Evolutionary conservation across 2,888 invertebrate species (phyloP).

Genomic region (Drosophila borealis): DNA sequence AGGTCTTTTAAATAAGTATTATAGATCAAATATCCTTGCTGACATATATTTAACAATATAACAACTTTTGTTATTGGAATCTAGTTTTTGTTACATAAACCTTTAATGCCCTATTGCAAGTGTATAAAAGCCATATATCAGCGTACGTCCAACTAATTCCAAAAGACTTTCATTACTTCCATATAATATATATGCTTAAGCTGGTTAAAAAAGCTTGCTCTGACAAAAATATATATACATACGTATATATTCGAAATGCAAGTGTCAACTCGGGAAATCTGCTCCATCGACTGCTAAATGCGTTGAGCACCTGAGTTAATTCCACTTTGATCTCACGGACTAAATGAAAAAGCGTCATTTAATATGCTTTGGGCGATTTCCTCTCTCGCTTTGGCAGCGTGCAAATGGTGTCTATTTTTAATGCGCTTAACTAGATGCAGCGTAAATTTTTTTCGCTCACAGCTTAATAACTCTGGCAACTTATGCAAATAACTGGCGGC

Average conservation of each 20-base stretch:
- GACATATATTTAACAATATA: too few species aligned
- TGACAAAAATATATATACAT: neutral
- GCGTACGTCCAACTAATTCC: neutral
- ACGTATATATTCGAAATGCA: conserved; percentile 4
- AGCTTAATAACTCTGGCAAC: conserved; percentile 75
- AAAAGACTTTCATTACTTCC: neutral
- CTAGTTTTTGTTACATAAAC: too few species aligned
- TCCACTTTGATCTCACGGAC: conserved; percentile 20
- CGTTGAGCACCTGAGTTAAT: conserved; percentile 25
- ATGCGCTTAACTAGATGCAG: conserved; percentile 76
- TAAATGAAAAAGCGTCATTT: conserved; percentile 6
- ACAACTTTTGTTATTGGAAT: too few species aligned
- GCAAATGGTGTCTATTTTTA: conserved; percentile 49
- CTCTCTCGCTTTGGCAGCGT: too few species aligned
- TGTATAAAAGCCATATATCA: neutral
- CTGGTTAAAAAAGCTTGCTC: neutral
- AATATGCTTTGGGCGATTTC: conserved; percentile 2
- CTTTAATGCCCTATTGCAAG: too few species aligned
- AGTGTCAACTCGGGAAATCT: conserved; percentile 4
- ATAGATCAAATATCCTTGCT: too few species aligned
- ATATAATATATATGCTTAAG: neutral
- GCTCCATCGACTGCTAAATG: conserved; percentile 24
- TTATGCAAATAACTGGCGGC: conserved; percentile 75
- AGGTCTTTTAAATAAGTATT: neutral
- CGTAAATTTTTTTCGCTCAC: conserved; percentile 34